Percentiles rank a stretch among this genome's conserved stretches.
phyloP scores from a whole-genome alignment of 1,140 invertebrate species.

The Mylabris phalerata region DNA sequence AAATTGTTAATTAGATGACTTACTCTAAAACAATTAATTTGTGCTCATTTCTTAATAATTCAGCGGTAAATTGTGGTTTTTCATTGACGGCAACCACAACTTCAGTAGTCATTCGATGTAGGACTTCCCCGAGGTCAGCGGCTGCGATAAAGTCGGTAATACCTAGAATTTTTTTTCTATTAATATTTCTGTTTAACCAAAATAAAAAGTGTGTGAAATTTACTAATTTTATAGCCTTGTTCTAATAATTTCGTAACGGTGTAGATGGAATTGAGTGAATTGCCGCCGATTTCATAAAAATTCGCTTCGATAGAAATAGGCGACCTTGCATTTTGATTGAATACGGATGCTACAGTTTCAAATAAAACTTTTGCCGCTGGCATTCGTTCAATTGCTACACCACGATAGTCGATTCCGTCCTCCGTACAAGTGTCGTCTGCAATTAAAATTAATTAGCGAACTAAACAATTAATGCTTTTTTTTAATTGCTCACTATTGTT shows the following conservation, averaged over 20 bases:
- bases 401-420: slow-evolving; percentile 45
- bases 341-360: slow-evolving; percentile 61
- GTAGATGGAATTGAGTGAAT: slow-evolving; percentile 77
- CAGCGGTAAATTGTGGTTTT: slow-evolving; percentile 41
- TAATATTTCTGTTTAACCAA: not conserved
- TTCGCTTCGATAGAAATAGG: slow-evolving; percentile 56
- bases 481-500: slow-evolving; percentile 49
- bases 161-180: slow-evolving; percentile 39
- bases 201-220: slow-evolving; percentile 27
- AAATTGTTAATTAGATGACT: slow-evolving; percentile 23
- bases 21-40: slow-evolving; percentile 55
- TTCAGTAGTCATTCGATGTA: slow-evolving; percentile 49
- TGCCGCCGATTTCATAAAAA: slow-evolving; percentile 79
- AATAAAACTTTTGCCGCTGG: slow-evolving; percentile 61
- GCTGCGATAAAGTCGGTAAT: slow-evolving; percentile 75
- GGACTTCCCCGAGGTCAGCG: slow-evolving; percentile 58
- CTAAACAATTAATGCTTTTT: not conserved
- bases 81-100: slow-evolving; percentile 20
- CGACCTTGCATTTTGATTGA: slow-evolving; percentile 53
- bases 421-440: too few species aligned
- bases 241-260: slow-evolving; percentile 72
- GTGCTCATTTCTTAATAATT: slow-evolving; percentile 54
- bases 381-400: slow-evolving; percentile 51
- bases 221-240: slow-evolving; percentile 68
- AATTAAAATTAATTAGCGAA: too few species aligned